These are phyloP conservation scores for Pedetes capensis DNA, from an alignment of 2,113 vertebrate genomes.

Conservation along the genomic window DNA sequence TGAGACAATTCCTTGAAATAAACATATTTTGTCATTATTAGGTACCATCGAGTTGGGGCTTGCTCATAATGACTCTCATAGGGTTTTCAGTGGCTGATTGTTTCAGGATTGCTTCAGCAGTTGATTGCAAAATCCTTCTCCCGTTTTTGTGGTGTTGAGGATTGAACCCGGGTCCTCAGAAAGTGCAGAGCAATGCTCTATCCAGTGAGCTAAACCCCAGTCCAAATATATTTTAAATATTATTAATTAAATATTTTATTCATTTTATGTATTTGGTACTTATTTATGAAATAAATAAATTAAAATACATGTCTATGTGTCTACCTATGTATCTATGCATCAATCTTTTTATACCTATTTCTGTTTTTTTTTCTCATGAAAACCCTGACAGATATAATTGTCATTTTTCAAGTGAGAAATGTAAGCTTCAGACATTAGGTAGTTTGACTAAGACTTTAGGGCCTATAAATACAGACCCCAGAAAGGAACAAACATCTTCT, in stretches of 20 bases:
- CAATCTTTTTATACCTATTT: neutral
- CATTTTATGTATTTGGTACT: neutral
- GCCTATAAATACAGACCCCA: neutral
- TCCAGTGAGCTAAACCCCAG: too few relatives aligned
- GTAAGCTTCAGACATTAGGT: neutral
- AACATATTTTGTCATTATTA: too few relatives aligned
- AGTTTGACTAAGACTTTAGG: neutral
- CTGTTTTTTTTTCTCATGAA: neutral
- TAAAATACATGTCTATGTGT: neutral
- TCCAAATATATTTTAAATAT: neutral
- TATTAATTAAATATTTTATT: neutral
- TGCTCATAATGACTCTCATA: too few relatives aligned
- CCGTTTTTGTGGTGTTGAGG: too few relatives aligned
- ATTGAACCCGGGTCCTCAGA: too few relatives aligned
- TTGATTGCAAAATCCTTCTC: too few relatives aligned
- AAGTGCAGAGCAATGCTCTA: too few relatives aligned
- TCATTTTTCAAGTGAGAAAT: slow-evolving; percentile 28
- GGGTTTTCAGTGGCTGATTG: too few relatives aligned
- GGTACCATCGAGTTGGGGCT: too few relatives aligned
- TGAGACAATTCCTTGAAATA: too few relatives aligned
- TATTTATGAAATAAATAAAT: neutral
- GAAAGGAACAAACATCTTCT: neutral
- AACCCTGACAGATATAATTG: neutral
- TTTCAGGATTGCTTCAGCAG: too few relatives aligned
- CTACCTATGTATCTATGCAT: neutral